Base-by-base conservation (phyloP, 2,113 vertebrate genomes). In the Pseudorectes ferrugineus region DNA sequence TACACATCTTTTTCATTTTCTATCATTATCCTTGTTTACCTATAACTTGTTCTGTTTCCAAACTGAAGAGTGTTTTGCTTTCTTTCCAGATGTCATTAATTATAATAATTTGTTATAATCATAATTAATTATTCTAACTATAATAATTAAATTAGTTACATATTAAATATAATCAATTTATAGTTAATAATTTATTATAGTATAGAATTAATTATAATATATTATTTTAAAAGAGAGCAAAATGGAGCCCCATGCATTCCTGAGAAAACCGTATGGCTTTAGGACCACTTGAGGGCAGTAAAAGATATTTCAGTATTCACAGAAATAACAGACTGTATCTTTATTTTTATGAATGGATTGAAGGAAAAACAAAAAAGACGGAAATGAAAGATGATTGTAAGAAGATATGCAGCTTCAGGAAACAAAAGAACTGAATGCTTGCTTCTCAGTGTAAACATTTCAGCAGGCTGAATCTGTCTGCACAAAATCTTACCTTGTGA, bases 231-330 rank as follows among this genome's bases (percentile, higher is more conserved):
- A 77, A 54, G 16, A 73, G 17, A 68, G 33, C 48, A 70, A 91
- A 89, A 70, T 23, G 9, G 24, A 92, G 38, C 33, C 28, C 42
- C 36, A 3, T 14, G 31, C 26, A 42, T 72, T 58, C 36, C 59
- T 17, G 4, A 68, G 29, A 81, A 93, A 63, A 88, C 52, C 20
- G 19, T 42, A 57, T 6, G 23, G 29, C 49, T 78, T 65, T 82
- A 25, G 45, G 54, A 81, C 80, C 81, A 89, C 94, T 65, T 70
- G 93, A 93, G 84, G 95, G 93, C 92, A 93, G 86, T 67, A 94
- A 77, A 85, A 48, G 36, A 24, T 62, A 80, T 54, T 79, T 85
- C 36, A 83, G 54, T 29, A 81, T 38, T 89, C 86, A 88, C 42
- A 80, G 48, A 88, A 86, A 54, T 11, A 35, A 88, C 6, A 83